These are phyloP conservation scores for Clamator glandarius DNA, from an alignment of 2,797 vertebrate genomes.

Conservation along the genomic window DNA sequence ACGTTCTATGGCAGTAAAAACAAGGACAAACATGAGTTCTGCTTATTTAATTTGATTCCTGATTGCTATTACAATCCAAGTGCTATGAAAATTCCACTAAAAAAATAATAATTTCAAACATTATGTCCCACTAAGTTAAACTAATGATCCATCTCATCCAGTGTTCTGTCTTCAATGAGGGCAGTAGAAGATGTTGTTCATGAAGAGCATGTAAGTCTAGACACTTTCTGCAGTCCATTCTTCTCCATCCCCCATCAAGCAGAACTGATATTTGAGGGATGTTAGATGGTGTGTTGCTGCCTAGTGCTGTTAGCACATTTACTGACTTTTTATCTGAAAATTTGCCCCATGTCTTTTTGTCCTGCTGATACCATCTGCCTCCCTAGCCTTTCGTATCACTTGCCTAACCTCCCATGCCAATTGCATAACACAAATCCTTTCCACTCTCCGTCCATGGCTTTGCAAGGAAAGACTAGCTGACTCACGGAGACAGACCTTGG, in stretches of 20 bases:
- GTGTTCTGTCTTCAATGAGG: neutral
- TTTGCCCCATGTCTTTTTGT: neutral
- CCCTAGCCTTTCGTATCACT: neutral
- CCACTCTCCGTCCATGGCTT: neutral
- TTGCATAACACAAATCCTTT: neutral
- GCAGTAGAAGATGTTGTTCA: neutral
- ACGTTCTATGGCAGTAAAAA: neutral
- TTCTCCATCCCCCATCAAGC: neutral
- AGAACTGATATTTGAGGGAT: neutral
- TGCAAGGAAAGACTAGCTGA: neutral
- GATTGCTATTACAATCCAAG: neutral
- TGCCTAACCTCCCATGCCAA: neutral
- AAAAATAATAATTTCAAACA: slow-evolving; percentile 3
- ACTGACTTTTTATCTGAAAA: neutral
- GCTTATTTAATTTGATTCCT: neutral
- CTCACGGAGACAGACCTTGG: neutral
- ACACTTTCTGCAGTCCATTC: neutral
- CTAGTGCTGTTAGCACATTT: neutral
- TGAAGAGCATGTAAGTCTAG: neutral
- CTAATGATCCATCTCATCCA: neutral
- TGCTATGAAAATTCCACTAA: neutral
- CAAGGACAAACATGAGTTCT: neutral
- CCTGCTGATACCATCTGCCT: neutral
- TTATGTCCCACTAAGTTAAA: neutral
- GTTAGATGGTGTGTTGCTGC: neutral